Evolutionary conservation across 1,140 invertebrate species (phyloP).

Genomic region (Platorchestia sp.): DNA sequence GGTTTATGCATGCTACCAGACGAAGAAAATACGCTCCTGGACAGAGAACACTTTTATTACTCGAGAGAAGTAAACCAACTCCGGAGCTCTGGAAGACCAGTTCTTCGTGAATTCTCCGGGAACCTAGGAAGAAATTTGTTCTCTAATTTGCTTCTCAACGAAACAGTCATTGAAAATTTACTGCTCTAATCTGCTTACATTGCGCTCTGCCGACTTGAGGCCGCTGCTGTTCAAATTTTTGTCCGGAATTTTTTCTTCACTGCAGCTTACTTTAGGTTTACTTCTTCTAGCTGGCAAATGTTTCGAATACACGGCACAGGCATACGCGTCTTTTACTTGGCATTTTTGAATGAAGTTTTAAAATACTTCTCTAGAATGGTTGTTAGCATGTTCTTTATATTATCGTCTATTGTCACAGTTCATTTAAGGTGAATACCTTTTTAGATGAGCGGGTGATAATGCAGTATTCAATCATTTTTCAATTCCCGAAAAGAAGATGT

Average conservation of each 20-base stretch:
- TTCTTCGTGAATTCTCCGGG: not conserved
- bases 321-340: too few relatives aligned
- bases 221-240: not conserved
- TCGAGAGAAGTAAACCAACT: not conserved
- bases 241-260: not conserved
- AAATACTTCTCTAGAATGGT: too few relatives aligned
- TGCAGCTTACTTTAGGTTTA: not conserved
- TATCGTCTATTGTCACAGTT: too few relatives aligned
- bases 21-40: not conserved
- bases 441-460: too few relatives aligned
- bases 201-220: not conserved
- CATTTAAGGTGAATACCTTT: too few relatives aligned
- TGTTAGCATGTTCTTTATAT: too few relatives aligned
- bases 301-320: not conserved
- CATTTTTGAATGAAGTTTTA: too few relatives aligned
- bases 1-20: not conserved
- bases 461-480: too few relatives aligned
- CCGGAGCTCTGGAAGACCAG: not conserved
- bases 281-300: not conserved
- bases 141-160: not conserved
- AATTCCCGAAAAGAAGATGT: too few relatives aligned
- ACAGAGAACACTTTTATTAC: not conserved
- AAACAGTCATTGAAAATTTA: constrained; percentile 2
- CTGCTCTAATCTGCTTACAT: not conserved
- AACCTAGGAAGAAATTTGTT: not conserved